phyloP scores from a whole-genome alignment of 2,113 vertebrate genomes.

The Choloepus hoffmanni region DNA sequence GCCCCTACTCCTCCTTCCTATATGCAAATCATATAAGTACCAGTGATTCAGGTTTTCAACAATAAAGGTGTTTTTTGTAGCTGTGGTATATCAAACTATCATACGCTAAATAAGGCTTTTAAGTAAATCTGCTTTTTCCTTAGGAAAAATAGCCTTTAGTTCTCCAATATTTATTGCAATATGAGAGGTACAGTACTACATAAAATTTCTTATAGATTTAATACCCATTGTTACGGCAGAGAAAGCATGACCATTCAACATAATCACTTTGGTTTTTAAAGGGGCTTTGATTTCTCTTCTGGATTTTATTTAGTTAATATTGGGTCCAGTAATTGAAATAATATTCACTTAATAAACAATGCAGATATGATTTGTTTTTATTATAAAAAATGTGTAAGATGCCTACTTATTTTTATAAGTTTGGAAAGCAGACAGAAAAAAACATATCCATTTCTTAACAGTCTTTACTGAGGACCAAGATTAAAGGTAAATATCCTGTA shows the following conservation, averaged over 20 bases:
- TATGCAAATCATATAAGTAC: not conserved
- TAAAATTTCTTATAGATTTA: not conserved
- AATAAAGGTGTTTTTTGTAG: not conserved
- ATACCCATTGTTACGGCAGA: not conserved
- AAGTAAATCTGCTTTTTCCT: not conserved
- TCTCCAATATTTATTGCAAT: not conserved
- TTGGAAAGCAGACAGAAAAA: not conserved
- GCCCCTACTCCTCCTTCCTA: not conserved
- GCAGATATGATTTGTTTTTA: not conserved
- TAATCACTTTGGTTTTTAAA: not conserved
- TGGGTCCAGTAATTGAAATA: not conserved
- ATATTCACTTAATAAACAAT: not conserved
- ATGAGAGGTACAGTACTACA: not conserved
- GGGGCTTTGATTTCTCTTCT: not conserved
- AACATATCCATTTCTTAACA: not conserved
- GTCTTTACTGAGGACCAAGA: not conserved
- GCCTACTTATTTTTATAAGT: not conserved
- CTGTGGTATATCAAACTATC: not conserved
- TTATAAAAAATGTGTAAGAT: not conserved
- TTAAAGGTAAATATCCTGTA: not conserved
- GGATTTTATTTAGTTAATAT: not conserved
- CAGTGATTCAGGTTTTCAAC: not conserved
- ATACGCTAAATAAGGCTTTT: not conserved
- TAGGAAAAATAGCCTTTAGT: not conserved
- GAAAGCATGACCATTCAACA: not conserved